Evolutionary conservation across 2,113 vertebrate species (phyloP).

Genomic region (Hemiprocne comata): DNA sequence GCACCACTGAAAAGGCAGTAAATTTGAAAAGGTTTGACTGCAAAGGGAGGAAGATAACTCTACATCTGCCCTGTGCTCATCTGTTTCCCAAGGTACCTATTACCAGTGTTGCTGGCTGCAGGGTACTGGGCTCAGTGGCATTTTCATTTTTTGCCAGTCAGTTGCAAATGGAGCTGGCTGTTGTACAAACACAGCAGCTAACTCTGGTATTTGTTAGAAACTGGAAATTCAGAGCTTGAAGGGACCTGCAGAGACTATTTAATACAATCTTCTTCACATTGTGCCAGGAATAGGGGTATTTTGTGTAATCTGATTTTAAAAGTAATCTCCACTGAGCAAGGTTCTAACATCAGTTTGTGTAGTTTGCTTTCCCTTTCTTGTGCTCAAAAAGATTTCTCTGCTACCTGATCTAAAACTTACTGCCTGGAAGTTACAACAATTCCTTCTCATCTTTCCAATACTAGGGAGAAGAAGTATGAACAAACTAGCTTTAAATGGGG

Average conservation of each 20-base stretch:
- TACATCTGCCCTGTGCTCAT: background rate
- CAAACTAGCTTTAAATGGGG: background rate
- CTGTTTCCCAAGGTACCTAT: background rate
- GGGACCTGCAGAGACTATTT: background rate
- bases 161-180: background rate
- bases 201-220: background rate
- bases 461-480: background rate
- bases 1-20: background rate
- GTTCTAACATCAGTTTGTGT: background rate
- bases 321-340: background rate
- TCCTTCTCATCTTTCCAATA: background rate
- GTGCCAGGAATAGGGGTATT: background rate
- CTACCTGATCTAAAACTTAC: background rate
- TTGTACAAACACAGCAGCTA: background rate
- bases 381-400: background rate
- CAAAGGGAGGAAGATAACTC: background rate
- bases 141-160: background rate
- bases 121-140: background rate
- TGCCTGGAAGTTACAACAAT: background rate
- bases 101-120: background rate
- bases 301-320: background rate
- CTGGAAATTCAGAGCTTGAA: background rate
- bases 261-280: background rate
- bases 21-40: background rate
- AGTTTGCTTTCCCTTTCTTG: background rate